Conservation (phyloP, 2,797 vertebrate genomes). For the Trematomus bernacchii region DNA sequence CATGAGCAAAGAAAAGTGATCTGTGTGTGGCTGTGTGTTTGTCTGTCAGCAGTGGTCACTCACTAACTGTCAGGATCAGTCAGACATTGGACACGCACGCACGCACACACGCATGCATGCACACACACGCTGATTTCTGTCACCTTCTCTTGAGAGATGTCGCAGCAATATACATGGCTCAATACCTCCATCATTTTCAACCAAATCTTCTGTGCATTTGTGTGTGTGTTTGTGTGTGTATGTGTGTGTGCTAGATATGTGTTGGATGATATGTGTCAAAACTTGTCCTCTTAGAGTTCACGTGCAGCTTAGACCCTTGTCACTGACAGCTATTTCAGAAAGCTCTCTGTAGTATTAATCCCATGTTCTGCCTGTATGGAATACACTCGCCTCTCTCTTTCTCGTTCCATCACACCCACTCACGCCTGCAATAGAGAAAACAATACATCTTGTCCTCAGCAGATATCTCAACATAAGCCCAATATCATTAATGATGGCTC, state of each 20-base stretch:
- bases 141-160: conserved; percentile 69
- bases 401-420: too few relatives aligned
- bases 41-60: conserved; percentile 61
- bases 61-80: conserved; percentile 75
- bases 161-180: conserved; percentile 52
- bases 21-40: conserved; percentile 33
- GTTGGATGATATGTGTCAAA: conserved; percentile 25
- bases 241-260: conserved; percentile 30
- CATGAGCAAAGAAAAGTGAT: conserved; percentile 39
- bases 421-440: background rate
- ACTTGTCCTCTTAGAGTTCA: conserved; percentile 48
- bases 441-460: background rate
- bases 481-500: conserved; percentile 1
- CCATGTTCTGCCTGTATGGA: conserved; percentile 30
- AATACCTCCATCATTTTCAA: conserved; percentile 56
- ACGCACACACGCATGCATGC: background rate
- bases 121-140: conserved; percentile 59
- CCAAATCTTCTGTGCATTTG: conserved; percentile 37
- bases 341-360: conserved; percentile 37
- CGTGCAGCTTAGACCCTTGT: conserved; percentile 43
- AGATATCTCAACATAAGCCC: background rate
- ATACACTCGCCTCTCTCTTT: background rate
- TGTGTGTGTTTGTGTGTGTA: conserved; percentile 34
- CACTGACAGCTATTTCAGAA: conserved; percentile 28
- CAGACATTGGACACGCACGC: conserved; percentile 54